Evolutionary conservation across 2,113 vertebrate genomes (phyloP), one percentile per base, ranked within the genome.

Genomic region (Nerophis ophidion): DNA sequence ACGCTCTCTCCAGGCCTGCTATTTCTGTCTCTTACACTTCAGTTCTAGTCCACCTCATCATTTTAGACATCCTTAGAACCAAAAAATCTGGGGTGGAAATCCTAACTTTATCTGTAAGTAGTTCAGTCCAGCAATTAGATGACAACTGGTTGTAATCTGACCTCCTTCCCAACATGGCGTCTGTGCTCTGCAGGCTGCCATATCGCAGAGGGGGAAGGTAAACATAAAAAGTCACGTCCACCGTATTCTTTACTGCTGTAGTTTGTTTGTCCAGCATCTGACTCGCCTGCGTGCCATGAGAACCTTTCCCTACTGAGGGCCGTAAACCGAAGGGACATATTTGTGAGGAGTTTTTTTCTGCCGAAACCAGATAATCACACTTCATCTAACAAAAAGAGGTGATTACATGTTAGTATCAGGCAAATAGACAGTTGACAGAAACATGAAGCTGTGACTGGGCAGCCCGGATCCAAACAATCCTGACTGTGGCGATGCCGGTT

Each of bases 251-350:
- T 35, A 72, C 63, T 3, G 3, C 72, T 26, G 5, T 60, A 55
- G 63, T 79, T 84, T 82, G 79, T 80, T 84, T 80, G 66, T 72
- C 53, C 54, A 66, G 54, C 60, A 57, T 65, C 42, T 1, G 68
- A 61, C 34, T 57, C 17, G 57, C 54, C 66, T 17, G 54, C 46
- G 44, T 61, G 60, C 62, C 55, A 45, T 79, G 73, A 79, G 68
- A 82, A 81, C 53, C 47, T 56, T 63, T 56, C 8, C 40, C 45
- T 64, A 19, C 38, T 34, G 48, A 8, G 49, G 11, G n/a, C 49
- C 40, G 51, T 6, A 55, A 52, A 59, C 53, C 26, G 17, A 75
- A 26, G 38, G 50, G 14, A 49, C 19, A 16, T n/a, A 33, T 45
- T 42, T 46, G 51, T 55, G 16, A 42, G 12, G 2, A 42, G 40